phyloP scores from a whole-genome alignment of 2,888 invertebrate genomes.

The Lochmaea crataegi region DNA sequence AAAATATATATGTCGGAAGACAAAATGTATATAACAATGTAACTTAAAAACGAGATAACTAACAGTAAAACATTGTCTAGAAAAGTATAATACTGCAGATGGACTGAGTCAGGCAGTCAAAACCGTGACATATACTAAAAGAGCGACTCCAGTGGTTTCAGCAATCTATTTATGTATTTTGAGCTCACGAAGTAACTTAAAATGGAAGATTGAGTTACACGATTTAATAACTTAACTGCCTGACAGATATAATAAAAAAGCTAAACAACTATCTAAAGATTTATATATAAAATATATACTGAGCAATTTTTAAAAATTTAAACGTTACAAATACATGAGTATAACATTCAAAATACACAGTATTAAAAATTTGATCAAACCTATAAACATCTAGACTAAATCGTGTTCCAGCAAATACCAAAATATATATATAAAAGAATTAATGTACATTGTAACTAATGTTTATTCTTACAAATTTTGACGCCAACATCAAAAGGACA shows the following conservation, averaged over 20 bases:
- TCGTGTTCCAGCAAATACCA: slow-evolving; percentile 14
- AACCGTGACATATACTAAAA: background rate
- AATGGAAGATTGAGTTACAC: background rate
- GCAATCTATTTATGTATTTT: background rate
- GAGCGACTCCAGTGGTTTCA: background rate
- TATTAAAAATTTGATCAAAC: slow-evolving; percentile 11
- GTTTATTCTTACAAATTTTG: no score
- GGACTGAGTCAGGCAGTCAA: slow-evolving; percentile 7
- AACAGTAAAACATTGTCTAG: background rate
- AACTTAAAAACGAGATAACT: slow-evolving; percentile 44
- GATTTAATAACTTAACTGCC: slow-evolving; percentile 21
- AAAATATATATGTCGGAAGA: slow-evolving; percentile 51
- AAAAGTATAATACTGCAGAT: slow-evolving; percentile 29
- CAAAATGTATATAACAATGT: slow-evolving; percentile 48
- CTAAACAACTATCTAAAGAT: slow-evolving; percentile 48
- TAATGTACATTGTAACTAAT: no score
- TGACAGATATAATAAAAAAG: slow-evolving; percentile 45
- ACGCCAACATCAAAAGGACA: no score
- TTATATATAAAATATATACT: slow-evolving; percentile 56
- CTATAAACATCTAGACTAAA: background rate
- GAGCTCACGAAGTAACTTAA: no score
- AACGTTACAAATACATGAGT: slow-evolving; percentile 42
- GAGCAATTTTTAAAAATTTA: slow-evolving; percentile 51
- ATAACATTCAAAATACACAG: slow-evolving; percentile 35
- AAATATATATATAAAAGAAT: background rate